Base-by-base conservation (phyloP, 2,888 invertebrate species). In the Rotaria macrura region DNA sequence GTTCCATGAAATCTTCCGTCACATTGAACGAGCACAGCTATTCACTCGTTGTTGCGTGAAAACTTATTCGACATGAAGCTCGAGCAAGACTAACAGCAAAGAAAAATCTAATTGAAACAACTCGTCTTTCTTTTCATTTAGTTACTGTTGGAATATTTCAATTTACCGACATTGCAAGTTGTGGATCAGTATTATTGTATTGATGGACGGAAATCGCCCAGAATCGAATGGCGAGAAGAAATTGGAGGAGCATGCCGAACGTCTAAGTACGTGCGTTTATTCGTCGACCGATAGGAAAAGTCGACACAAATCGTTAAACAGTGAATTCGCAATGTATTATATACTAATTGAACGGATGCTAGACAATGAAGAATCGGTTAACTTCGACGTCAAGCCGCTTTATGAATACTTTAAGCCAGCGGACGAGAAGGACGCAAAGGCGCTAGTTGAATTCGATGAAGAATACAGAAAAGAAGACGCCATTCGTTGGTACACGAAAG, bases 401-500 rank as follows among this genome's bases (percentile, higher is more conserved):
- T 1, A 2, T 5, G 34, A 65, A 17, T 79, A 79, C 17, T 79
- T 79, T 43, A 6, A 79, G 25, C 74, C 74, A 25, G 43, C 34
- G 25, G 74, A 79, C 25, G 4, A 29, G 4, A 29, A 6, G 9
- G 74, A 79, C 2, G 43, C 25, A 23, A 43, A 43, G 17, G 6
- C 43, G 7, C 23, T 79, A 43, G 12, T 10, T 20, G 74, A 79
- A 43, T 79, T 79, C 17, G 74, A 79, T 43, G 25, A 5, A 25
- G 20, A 7, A 29, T 79, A 79, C 25, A 38, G 43, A 20, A 5
- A 23, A 7, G 9, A 43, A 25, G 43, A 79, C 40, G 74, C 74
- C 23, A 38, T 79, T 79, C n/a, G 43, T 79, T 79, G 74, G 74
- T 79, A 79, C 29, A 79, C 74, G 10, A 79, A 43, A 79, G 74